Evolutionary conservation across 2,888 invertebrate species (phyloP), one percentile per base, ranked within the genome.

Genomic region (Leptinotarsa haldemani): DNA sequence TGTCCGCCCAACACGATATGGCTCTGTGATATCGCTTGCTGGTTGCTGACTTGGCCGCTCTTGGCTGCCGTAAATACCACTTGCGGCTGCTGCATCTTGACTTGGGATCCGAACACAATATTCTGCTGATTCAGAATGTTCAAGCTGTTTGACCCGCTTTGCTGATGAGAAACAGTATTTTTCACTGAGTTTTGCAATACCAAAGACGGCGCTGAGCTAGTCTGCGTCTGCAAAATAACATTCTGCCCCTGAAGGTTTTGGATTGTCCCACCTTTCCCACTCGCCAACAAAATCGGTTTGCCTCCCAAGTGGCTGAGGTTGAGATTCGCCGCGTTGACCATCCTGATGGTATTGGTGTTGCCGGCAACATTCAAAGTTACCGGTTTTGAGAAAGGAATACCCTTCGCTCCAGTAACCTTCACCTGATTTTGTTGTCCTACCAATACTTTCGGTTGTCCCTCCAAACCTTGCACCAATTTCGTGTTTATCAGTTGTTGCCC

Each of bases 241-340:
- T 88, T 86, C 77, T 88, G 88, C 12, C 87, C 87, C 78, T 87
- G 87, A 40, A 87, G 79, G 74, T 84, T 86, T 75, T 86, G 87
- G 69, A 87, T 82, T 5, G 86, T 83, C 56, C 84, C 85, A 22
- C 86, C 84, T 75, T 85, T 84, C 79, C 89, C 88, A 79, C 89
- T 89, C 1, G 90, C 89, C 65, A 91, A 85, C 66, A 91, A 85
- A 16, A 91, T 88, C 40, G 90, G 90, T 82, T 91, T 91, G 9
- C 90, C 90, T 65, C 89, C 89, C 47, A 91, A 87, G 72, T 90
- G 89, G 1, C 90, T 88, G 71, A 91, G 83, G 81, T 90, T 89
- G 65, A 89, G 80, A 74, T 88, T 87, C 18, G 88, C 85, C 1
- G 90, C 87, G 80, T 89, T 89, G 20, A 89, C 88, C 88, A 91